A percentile compares a stretch with the other conserved stretches of the same genome.
These are phyloP conservation scores for Drosophila ironensis DNA, from an alignment of 1,140 invertebrate genomes.

Conservation along the genomic window DNA sequence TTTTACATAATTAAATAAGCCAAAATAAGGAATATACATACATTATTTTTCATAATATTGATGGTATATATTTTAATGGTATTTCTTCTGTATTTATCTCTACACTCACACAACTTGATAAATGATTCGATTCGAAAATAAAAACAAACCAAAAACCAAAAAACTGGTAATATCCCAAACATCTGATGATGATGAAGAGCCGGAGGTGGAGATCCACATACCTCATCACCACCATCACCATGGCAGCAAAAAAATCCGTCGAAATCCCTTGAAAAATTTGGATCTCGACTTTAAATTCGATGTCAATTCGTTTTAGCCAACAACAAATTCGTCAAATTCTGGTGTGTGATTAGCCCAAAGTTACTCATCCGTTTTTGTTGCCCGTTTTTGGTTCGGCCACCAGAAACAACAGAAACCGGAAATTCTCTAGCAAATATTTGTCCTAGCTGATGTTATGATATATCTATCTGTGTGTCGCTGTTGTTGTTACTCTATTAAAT, in stretches of 20 bases:
- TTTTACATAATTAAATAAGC: slow-evolving; percentile 21
- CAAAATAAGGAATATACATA: neutral
- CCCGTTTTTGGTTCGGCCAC: neutral
- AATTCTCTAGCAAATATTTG: slow-evolving; percentile 19
- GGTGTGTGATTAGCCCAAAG: slow-evolving; percentile 54
- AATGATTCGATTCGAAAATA: slow-evolving; percentile 21
- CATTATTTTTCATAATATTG: slow-evolving; percentile 14
- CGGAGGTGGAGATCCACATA: slow-evolving; percentile 74
- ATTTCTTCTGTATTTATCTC: slow-evolving; percentile 68
- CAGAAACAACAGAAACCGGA: slow-evolving; percentile 24
- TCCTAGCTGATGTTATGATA: slow-evolving; percentile 24
- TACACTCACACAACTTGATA: slow-evolving; percentile 43
- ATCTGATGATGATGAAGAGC: slow-evolving; percentile 70
- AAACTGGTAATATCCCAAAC: slow-evolving; percentile 12
- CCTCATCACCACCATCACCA: slow-evolving; percentile 81
- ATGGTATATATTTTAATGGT: slow-evolving; percentile 54
- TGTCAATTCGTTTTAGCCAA: slow-evolving; percentile 82
- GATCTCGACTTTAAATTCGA: slow-evolving; percentile 82
- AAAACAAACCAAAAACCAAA: neutral
- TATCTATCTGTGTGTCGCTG: slow-evolving; percentile 28
- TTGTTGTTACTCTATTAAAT: slow-evolving; percentile 22
- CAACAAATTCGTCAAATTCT: slow-evolving; percentile 47
- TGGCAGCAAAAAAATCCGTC: slow-evolving; percentile 77
- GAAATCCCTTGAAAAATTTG: slow-evolving; percentile 81
- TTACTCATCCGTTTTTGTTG: slow-evolving; percentile 17